Percentiles rank a stretch among this genome's conserved stretches.
phyloP scores from a whole-genome alignment of 1,140 invertebrate genomes.

The Magallana angulata region DNA sequence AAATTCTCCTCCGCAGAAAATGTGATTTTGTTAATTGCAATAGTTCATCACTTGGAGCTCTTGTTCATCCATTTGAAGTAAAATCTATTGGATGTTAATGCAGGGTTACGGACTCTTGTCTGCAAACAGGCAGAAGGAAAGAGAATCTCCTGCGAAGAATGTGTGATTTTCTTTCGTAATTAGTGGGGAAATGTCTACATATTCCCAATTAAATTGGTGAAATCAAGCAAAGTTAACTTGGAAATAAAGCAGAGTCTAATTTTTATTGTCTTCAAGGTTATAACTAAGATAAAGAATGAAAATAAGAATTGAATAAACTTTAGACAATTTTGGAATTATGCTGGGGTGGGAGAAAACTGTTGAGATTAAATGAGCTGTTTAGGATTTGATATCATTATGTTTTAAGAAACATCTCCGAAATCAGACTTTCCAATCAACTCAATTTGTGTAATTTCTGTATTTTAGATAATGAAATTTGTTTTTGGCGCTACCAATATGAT shows the following conservation, averaged over 20 bases:
- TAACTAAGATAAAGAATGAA: not conserved
- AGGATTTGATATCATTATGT: constrained; percentile 17
- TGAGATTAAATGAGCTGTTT: not conserved
- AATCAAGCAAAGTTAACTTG: not conserved
- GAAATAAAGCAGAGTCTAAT: not conserved
- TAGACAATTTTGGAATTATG: not conserved
- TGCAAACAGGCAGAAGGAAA: constrained; percentile 21
- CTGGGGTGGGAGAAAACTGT: not conserved
- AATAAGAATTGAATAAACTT: not conserved
- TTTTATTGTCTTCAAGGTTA: not conserved
- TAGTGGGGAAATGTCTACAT: not conserved
- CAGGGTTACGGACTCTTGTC: not conserved
- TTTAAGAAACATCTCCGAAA: not conserved
- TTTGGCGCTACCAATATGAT: not conserved
- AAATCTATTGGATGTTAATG: constrained; percentile 9
- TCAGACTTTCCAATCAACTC: not conserved
- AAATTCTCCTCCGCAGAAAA: constrained; percentile 10
- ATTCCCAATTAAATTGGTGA: not conserved
- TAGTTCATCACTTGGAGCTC: not conserved
- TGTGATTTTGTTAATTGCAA: constrained; percentile 32
- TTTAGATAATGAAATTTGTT: constrained; percentile 27
- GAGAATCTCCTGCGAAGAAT: not conserved
- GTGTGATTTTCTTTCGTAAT: constrained; percentile 9
- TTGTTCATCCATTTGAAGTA: not conserved
- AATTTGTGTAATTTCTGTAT: not conserved